Conservation (phyloP, 2,113 vertebrate genomes). For the Takifugu bimaculatus region DNA sequence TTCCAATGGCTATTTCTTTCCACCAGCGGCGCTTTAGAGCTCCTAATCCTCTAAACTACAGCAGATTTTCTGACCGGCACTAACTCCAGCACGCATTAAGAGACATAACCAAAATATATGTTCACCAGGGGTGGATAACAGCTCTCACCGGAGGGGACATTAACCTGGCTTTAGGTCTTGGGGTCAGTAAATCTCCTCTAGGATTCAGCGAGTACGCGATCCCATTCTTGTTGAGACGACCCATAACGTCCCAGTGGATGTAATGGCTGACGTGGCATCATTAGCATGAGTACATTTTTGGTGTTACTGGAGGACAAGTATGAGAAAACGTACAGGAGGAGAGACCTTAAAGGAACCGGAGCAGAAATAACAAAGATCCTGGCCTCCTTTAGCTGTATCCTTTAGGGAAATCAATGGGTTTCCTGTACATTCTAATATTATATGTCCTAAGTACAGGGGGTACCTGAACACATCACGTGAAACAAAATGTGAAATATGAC, state of each 20-base stretch:
- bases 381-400: constrained; percentile 8
- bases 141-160: constrained; percentile 58
- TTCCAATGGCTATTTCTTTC: constrained; percentile 70
- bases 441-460: neutral
- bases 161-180: constrained; percentile 56
- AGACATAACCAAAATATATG: constrained; percentile 65
- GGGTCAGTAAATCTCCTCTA: constrained; percentile 62
- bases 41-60: constrained; percentile 78
- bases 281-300: constrained; percentile 16
- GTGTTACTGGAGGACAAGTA: neutral
- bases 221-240: constrained; percentile 44
- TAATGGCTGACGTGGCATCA: constrained; percentile 42
- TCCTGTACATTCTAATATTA: constrained; percentile 1
- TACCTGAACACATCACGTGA: neutral
- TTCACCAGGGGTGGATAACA: constrained; percentile 51
- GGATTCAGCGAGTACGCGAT: constrained; percentile 51
- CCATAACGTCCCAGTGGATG: constrained; percentile 28
- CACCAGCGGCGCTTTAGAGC: constrained; percentile 75
- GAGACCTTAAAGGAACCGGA: neutral
- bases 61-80: constrained; percentile 71
- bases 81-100: constrained; percentile 64
- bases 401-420: constrained; percentile 10
- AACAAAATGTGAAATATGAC: too few species aligned
- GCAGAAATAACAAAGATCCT: constrained; percentile 9
- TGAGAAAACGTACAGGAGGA: neutral